These are phyloP conservation scores for Papilio polyxenes DNA, from an alignment of 1,140 invertebrate genomes.

Conservation along the genomic window DNA sequence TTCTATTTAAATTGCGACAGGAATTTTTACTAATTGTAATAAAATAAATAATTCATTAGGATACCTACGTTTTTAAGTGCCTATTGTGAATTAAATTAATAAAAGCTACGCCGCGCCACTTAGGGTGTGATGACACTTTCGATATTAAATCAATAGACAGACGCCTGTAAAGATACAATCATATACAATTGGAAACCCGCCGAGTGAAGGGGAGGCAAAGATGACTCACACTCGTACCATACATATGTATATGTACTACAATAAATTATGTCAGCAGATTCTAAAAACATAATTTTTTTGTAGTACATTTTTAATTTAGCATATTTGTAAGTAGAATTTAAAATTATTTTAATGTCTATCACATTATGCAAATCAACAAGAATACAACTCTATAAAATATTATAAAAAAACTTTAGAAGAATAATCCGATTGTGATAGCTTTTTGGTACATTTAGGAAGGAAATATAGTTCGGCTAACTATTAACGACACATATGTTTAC, in stretches of 20 bases:
- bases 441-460: no score
- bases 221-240: neutral
- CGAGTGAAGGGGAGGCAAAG: conserved; percentile 16
- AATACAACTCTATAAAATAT: no score
- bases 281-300: neutral
- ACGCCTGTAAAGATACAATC: conserved; percentile 25
- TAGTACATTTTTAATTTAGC: neutral
- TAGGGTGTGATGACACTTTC: neutral
- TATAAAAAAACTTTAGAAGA: no score
- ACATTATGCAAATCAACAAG: no score
- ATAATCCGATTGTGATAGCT: no score
- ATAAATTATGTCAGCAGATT: conserved; percentile 8
- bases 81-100: neutral
- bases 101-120: neutral
- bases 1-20: neutral
- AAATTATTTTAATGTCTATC: no score
- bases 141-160: conserved; percentile 17
- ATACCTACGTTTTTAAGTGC: neutral
- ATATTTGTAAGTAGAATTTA: no score
- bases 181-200: conserved; percentile 18
- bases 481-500: no score
- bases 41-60: neutral
- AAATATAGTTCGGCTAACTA: no score
- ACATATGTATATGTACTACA: neutral
- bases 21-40: neutral